These are phyloP conservation scores for Callochromis pleurospilus DNA, from an alignment of 2,113 vertebrate species.

Conservation along the genomic window DNA sequence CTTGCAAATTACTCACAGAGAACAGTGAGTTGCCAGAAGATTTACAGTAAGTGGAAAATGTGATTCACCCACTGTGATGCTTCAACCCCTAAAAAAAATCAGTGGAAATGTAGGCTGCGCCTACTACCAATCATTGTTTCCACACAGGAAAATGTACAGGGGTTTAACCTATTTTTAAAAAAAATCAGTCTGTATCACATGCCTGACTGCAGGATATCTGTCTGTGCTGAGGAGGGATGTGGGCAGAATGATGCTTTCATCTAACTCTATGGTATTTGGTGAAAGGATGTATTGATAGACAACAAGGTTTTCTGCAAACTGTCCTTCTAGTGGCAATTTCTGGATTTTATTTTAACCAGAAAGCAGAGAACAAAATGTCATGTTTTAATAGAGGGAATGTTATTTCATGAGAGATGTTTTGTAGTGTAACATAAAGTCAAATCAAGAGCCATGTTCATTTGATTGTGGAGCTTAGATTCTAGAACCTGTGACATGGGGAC, in stretches of 20 bases:
- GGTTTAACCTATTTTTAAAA: constrained; percentile 19
- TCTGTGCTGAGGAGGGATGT: constrained; percentile 14
- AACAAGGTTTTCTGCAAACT: not conserved
- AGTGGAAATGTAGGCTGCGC: constrained; percentile 64
- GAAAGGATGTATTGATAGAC: not conserved
- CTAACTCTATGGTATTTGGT: not conserved
- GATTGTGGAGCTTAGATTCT: not conserved
- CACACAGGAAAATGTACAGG: constrained; percentile 53
- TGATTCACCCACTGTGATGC: constrained; percentile 58
- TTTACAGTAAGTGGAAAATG: constrained; percentile 66
- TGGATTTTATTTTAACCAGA: not conserved
- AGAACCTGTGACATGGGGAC: not conserved
- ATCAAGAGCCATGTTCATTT: not conserved
- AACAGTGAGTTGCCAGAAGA: constrained; percentile 16
- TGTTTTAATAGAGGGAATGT: not conserved
- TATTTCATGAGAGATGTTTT: not conserved
- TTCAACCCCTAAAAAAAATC: constrained; percentile 28
- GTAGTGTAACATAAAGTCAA: not conserved
- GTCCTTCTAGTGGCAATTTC: not conserved
- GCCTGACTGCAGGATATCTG: constrained; percentile 22
- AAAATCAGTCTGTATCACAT: constrained; percentile 19
- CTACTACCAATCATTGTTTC: constrained; percentile 66
- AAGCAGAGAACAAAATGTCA: not conserved
- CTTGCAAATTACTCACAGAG: constrained; percentile 38
- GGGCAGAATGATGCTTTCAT: not conserved